phyloP scores from a whole-genome alignment of 2,113 vertebrate species.

The Todiramphus saurophagus region DNA sequence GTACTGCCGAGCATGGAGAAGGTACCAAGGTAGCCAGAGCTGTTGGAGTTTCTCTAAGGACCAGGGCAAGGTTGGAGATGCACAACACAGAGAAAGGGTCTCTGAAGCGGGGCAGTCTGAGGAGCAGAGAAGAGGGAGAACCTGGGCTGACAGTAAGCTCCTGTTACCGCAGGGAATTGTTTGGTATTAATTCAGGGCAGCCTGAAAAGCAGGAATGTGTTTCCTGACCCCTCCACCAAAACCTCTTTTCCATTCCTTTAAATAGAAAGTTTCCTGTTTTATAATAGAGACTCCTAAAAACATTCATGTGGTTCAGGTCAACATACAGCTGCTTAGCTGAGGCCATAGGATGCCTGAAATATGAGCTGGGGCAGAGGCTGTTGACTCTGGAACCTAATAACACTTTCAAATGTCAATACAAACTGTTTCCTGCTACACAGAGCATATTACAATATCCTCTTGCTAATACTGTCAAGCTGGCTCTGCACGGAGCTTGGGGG shows the following conservation, averaged over 20 bases:
- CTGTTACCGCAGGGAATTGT: accelerated
- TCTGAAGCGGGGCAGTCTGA: not conserved
- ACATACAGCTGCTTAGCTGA: not conserved
- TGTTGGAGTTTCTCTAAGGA: not conserved
- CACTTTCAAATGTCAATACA: not conserved
- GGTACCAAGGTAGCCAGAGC: not conserved
- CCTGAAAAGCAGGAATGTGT: not conserved
- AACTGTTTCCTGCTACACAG: slow-evolving; percentile 10
- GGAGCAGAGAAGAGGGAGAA: not conserved
- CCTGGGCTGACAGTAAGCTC: not conserved
- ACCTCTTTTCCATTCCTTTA: not conserved
- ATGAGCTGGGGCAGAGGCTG: not conserved
- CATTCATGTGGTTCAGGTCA: not conserved
- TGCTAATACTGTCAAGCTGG: not conserved
- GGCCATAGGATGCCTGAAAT: slow-evolving; percentile 1
- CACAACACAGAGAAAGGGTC: not conserved
- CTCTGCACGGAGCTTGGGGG: not conserved
- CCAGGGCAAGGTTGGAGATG: not conserved
- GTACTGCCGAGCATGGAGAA: not conserved
- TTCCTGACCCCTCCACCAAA: not conserved
- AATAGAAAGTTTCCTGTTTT: slow-evolving; percentile 51
- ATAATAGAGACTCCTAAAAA: slow-evolving; percentile 5
- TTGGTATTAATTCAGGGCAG: not conserved
- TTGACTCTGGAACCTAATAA: slow-evolving; percentile 42
- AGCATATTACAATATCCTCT: not conserved